Percentiles rank a stretch among this genome's conserved stretches.
These are phyloP conservation scores for Ceratina calcarata DNA, from an alignment of 1,140 invertebrate species.

Conservation along the genomic window DNA sequence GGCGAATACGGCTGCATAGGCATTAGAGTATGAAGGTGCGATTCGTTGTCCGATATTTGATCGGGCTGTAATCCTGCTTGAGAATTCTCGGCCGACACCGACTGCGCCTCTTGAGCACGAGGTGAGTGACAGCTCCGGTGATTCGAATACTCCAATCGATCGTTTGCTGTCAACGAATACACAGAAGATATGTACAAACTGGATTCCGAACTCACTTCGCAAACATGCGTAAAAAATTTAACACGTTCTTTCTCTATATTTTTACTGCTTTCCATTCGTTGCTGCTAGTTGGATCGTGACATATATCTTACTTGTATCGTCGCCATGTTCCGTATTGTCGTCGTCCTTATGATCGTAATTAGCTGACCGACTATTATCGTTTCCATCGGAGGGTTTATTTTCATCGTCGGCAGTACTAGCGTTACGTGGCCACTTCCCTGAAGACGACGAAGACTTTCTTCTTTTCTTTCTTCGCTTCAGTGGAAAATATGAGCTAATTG, in stretches of 20 bases:
- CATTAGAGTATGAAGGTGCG: conserved; percentile 75
- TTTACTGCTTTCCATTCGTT: no score
- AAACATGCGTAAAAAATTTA: no score
- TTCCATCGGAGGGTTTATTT: conserved; percentile 59
- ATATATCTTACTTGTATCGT: conserved; percentile 71
- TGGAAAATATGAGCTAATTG: conserved; percentile 68
- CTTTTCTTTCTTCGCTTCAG: conserved; percentile 74
- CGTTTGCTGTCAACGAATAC: conserved; percentile 75
- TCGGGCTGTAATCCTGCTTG: conserved; percentile 59
- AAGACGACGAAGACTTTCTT: conserved; percentile 75
- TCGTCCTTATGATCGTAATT: conserved; percentile 72
- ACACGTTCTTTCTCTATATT: no score
- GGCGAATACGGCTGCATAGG: conserved; percentile 78
- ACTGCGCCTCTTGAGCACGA: conserved; percentile 60
- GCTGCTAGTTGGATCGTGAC: neutral
- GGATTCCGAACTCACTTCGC: no score
- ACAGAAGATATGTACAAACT: conserved; percentile 17
- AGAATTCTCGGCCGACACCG: conserved; percentile 58
- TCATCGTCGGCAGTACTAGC: conserved; percentile 60
- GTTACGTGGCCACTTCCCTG: conserved; percentile 72
- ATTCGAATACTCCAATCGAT: conserved; percentile 67
- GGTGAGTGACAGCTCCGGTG: conserved; percentile 62
- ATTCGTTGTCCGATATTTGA: conserved; percentile 65
- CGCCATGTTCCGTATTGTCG: conserved; percentile 60
- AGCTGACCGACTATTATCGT: conserved; percentile 68